Evolutionary conservation across 2,797 vertebrate species (phyloP), one percentile per base, ranked within the genome.

Genomic region (Dendrocincla tyrannina): DNA sequence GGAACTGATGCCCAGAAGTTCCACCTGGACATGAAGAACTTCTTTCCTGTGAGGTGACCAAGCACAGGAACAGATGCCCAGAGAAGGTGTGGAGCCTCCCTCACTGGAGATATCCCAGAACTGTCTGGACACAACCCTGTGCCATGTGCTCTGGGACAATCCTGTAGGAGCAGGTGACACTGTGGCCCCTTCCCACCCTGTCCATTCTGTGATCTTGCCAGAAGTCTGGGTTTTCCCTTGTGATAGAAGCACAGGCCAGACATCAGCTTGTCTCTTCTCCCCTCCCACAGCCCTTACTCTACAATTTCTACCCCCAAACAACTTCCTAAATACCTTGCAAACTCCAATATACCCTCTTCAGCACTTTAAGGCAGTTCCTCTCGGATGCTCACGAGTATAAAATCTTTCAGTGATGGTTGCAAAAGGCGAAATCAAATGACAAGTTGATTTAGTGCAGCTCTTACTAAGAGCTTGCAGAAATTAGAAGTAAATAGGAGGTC

Each of bases 401-500:
- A 93, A 91, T 88, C 95, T 96, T 83, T n/a, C 88, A 46, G 93
- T 30, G 83, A 95, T 24, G 56, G 60, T 72, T 52, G 58, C 62
- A 24, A 70, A 86, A 96, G 91, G 86, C 64, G 7, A 95, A 92
- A 96, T 96, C 95, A 97, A 88, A 95, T 96, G 96, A 95, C 93
- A 93, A 88, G 85, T 85, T 97, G 97, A 97, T 97, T 97, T 97
- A 97, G 83, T 68, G 82, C 30, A 39, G 86, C 95, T 97, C 96
- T 97, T 94, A 66, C 89, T 89, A 96, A 94, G 91, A 93, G 96
- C 93, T 95, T 95, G 96, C 89, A 97, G 93, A 96, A 97, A 98
- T 97, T 92, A 97, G 96, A 97, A 96, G 94, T 97, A 97, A 97
- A 97, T 95, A 97, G 47, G 88, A 96, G 97, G 97, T 97, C 97